Base-by-base conservation (phyloP, 2,113 vertebrate genomes). In the Lepisosteus osseus region DNA sequence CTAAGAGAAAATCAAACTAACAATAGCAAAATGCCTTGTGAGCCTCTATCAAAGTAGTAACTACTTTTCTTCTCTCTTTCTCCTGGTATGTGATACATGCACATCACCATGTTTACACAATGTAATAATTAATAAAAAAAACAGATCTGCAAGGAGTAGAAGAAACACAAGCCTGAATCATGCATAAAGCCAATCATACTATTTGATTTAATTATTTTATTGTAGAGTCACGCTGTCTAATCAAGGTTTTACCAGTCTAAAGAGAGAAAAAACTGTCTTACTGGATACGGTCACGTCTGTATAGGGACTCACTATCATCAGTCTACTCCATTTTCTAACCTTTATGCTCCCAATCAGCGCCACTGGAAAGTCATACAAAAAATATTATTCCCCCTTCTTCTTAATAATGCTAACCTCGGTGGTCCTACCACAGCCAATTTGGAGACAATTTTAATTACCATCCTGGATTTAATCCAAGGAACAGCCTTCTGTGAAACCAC, bases 381-480 rank as follows among this genome's bases (percentile, higher is more conserved):
- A 59, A 3, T n/a, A 15, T 59, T 11, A 13, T 59, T 15, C n/a
- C 71, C 63, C 69, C 61, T 57, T 68, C 62, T 44, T 72, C 63
- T 62, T 61, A 67, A 70, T 70, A 51, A 12, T 14, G 65, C 67
- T 80, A 71, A 79, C 79, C 73, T 77, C 70, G 65, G 75, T 80
- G 81, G 74, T 76, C 66, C 68, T 65, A 69, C 72, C 69, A 72
- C 76, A 75, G 70, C 59, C 73, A 75, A 79, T 76, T 80, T 63
- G 40, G 55, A 76, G 67, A 47, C 75, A 54, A 51, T 67, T 62
- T 80, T 80, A 77, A 83, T 80, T 80, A 77, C 77, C 74, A 83
- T 76, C 75, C 77, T 83, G 81, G 77, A 79, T 67, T 62, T 72
- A 74, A 70, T 78, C 75, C 78, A 80, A 71, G 57, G 41, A 77